These are phyloP conservation scores for Ptilorrhoa leucosticta DNA, from an alignment of 2,113 vertebrate genomes.

Conservation along the genomic window DNA sequence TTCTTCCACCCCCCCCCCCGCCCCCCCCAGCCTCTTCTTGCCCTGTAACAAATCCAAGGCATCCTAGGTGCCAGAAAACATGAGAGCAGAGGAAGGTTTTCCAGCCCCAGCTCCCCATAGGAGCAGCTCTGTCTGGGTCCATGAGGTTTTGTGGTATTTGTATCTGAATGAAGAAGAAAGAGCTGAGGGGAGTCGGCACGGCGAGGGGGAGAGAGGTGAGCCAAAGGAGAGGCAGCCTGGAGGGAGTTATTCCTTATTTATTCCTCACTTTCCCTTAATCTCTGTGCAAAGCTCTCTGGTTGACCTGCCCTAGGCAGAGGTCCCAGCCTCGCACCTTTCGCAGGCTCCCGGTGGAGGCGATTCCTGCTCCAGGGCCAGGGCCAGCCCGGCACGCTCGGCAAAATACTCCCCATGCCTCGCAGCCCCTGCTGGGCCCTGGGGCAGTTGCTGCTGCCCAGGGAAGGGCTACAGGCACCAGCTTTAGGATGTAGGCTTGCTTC, in stretches of 20 bases:
- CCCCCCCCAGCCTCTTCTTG: background rate
- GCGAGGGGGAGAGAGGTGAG: slow-evolving; percentile 43
- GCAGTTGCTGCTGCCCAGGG: background rate
- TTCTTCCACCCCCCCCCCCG: accelerated
- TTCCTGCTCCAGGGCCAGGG: background rate
- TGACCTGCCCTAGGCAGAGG: background rate
- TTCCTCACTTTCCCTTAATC: slow-evolving; percentile 2
- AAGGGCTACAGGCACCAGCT: background rate
- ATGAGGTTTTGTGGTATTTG: background rate
- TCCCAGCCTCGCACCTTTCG: background rate
- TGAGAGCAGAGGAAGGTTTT: background rate
- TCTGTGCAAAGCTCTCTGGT: background rate
- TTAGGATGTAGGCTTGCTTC: background rate
- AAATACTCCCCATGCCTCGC: accelerated
- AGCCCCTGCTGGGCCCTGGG: background rate
- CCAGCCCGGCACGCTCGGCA: background rate
- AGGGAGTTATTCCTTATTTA: background rate
- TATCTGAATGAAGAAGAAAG: slow-evolving; percentile 8
- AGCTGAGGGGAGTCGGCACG: accelerated
- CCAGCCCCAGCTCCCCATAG: background rate
- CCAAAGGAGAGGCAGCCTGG: slow-evolving; percentile 43
- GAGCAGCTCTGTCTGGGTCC: background rate
- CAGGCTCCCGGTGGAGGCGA: background rate
- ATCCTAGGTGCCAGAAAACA: background rate
- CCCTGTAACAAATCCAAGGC: background rate